Evolutionary conservation across 2,888 invertebrate genomes (phyloP), one percentile per base, ranked within the genome.

Genomic region (Orgyia antiqua): DNA sequence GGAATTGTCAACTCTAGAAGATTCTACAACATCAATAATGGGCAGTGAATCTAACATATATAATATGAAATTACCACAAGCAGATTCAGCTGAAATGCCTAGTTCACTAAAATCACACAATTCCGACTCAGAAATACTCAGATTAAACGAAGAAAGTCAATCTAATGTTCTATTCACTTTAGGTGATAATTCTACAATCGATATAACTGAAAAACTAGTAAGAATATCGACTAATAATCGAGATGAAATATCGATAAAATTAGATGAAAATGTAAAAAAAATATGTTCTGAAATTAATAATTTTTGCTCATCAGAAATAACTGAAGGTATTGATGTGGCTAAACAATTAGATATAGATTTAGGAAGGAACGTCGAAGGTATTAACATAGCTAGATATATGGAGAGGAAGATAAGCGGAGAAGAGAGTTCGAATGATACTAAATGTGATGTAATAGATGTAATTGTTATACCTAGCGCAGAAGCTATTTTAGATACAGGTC

Each of bases 31-130:
- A 6, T 84, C 86, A 1, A 70, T 82, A 51, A 84, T 87, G 75
- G 87, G 87, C 11, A 87, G 87, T 36, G 87, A 87, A 53, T 78
- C 87, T 0, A 82, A 83, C 39, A 79, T 83, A 1, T 84, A 82
- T 56, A 71, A 80, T 38, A 70, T 75, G 54, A 79, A 82, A 40
- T 49, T 77, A 0, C 39, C 55, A 0, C 60, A 66, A 30, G 53
- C 37, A 1, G 52, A 58, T 31, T 27, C 45, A 6, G 13, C 42
- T 0, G 62, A 71, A 13, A 31, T 45, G 1, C 34, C 49, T 1
- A 42, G 46, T 2, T 48, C 43, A 8, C 37, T 70, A 2, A 72
- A 75, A 51, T 54, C 62, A 13, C 78, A 75, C 43, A 73, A 64
- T 15, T 86, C 86, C 0, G 84, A 87, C 27, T 75, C 84, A 0